Evolutionary conservation across 2,797 vertebrate genomes (phyloP), one percentile per base, ranked within the genome.

Genomic region (Diceros bicornis): DNA sequence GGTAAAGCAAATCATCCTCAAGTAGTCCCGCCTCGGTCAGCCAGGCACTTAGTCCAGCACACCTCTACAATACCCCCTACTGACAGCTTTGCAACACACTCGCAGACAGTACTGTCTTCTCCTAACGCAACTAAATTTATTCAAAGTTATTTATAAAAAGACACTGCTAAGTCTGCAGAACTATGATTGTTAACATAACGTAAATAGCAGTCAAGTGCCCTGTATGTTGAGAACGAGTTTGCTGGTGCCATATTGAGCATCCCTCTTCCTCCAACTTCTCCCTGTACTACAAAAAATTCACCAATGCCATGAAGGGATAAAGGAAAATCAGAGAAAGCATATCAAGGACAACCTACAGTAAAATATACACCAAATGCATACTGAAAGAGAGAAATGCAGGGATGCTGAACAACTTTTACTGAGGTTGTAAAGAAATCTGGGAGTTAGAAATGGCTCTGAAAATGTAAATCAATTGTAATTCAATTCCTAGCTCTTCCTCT

Each of bases 81-180:
- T 44, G n/a, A 81, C 7, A 20, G 1, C 69, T n/a, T 44, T 47
- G n/a, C 86, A 82, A 77, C 17, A 71, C 20, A 47, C 4, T 29
- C 71, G 72, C 12, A 47, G 34, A 78, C 23, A 0, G 21, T 59
- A 61, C 61, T 89, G 34, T 62, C 74, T 97, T 93, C 68, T 57
- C 82, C 9, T 14, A 12, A 66, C 12, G 23, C 75, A 69, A 72
- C n/a, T 71, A 90, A 81, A 86, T n/a, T 72, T 41, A 78, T 1
- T 52, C 11, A 74, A 93, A 57, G 44, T 68, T 57, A 52, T 57
- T 86, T 94, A 84, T 75, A 41, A 84, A 74, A 95, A 78, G 52
- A 29, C 23, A 78, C 13, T 55, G 57, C 47, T 74, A 82, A n/a
- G 27, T 86, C 44, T 75, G 29, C 6, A 90, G 32, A 92, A 86